A percentile compares a stretch with the other conserved stretches of the same genome.
Conservation (phyloP, 1,140 invertebrate genomes). For the Prorops nasuta region DNA sequence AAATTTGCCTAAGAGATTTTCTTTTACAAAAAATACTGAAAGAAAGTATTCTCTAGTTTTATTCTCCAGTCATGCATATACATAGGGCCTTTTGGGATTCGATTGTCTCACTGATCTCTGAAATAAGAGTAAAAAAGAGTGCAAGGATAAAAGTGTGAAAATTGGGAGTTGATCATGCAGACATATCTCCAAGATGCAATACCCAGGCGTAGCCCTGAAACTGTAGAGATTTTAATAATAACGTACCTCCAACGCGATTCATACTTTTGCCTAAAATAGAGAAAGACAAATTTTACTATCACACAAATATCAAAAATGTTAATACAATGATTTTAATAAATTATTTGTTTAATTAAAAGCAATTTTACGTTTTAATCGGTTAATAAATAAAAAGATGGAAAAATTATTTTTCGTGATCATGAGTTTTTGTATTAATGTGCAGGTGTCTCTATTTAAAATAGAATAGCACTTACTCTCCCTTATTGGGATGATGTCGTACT, state of each 20-base stretch:
- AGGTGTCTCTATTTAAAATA: not conserved
- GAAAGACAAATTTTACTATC: conserved; percentile 14
- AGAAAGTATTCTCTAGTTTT: no score
- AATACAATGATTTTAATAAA: not conserved
- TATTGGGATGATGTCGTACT: conserved; percentile 82
- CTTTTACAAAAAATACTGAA: no score
- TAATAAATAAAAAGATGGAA: conserved; percentile 5
- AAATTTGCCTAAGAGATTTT: no score
- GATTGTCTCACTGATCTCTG: no score
- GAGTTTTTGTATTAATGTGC: not conserved
- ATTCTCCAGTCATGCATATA: no score
- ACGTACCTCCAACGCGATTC: conserved; percentile 72
- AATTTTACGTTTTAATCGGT: no score
- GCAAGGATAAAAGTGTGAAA: conserved; percentile 10
- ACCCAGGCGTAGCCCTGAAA: conserved; percentile 27
- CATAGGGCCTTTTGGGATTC: no score
- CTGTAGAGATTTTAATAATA: conserved; percentile 15
- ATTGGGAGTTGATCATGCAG: conserved; percentile 27
- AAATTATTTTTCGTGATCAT: conserved; percentile 2
- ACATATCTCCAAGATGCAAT: conserved; percentile 29
- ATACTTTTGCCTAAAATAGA: conserved; percentile 68
- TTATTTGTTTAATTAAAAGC: conserved; percentile 1
- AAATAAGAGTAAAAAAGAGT: conserved; percentile 2
- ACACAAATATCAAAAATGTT: conserved; percentile 8
- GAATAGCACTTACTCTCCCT: conserved; percentile 71